These are phyloP conservation scores for Valencia hispanica DNA, from an alignment of 2,797 vertebrate species.

Conservation along the genomic window DNA sequence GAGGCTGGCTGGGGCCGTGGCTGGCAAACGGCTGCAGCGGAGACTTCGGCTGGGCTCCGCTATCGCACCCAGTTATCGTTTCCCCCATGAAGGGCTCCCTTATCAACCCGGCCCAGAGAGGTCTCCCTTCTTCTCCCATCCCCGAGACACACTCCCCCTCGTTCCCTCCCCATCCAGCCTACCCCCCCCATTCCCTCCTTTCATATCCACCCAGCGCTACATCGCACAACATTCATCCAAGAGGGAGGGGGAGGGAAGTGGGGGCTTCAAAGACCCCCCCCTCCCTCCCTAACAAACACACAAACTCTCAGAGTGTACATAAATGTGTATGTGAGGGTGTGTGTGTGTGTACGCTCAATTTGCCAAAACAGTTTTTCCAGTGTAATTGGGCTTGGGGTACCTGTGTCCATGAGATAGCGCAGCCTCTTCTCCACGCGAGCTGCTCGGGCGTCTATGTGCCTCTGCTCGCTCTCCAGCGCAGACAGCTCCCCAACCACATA, in stretches of 20 bases:
- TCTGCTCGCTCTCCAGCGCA: constrained; percentile 99
- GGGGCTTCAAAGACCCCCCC: constrained; percentile 98
- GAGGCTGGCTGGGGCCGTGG: constrained; percentile 67
- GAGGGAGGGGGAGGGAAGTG: constrained; percentile 53
- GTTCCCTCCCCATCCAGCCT: constrained; percentile 28
- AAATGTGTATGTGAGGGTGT: constrained; percentile 38
- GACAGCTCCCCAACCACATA: constrained; percentile 99
- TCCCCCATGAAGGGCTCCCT: constrained; percentile 98
- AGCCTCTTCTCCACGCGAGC: constrained; percentile 99
- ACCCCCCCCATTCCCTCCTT: constrained; percentile 66
- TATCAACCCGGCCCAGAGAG: constrained; percentile 99
- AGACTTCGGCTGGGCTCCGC: constrained; percentile 79
- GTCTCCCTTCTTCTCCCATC: constrained; percentile 97
- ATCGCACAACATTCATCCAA: constrained; percentile 89
- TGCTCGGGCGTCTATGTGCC: constrained; percentile 99
- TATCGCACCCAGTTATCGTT: constrained; percentile 99
- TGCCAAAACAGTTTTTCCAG: constrained; percentile 99
- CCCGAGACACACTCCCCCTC: constrained; percentile 64
- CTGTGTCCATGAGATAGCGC: constrained; percentile 99
- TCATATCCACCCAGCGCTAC: constrained; percentile 82
- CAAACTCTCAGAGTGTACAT: constrained; percentile 89
- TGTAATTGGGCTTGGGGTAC: constrained; percentile 99
- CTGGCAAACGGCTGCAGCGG: constrained; percentile 72
- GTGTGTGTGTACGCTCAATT: constrained; percentile 96
- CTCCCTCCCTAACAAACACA: constrained; percentile 86